Base-by-base conservation (phyloP, 53 echinoderm and acorn worm species). In the Apostichopus leukothele region DNA sequence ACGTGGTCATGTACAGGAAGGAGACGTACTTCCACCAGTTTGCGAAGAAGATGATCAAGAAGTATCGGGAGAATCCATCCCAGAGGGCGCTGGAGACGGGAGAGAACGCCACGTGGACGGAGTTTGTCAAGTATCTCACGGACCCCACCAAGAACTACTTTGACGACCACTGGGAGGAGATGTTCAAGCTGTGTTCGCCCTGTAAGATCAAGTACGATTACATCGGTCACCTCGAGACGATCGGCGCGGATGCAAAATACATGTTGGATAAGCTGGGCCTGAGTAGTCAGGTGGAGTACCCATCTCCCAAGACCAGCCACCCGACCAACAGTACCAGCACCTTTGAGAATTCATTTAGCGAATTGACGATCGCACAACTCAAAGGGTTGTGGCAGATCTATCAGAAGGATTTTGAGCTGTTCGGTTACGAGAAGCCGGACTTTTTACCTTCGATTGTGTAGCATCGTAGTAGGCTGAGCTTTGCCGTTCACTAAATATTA, bases 81-180 rank as follows among this genome's bases (percentile, higher is more conserved):
- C 18, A 74, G 53, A 75, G 83, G 53, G 96, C 95, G 52, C 90
- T 95, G 7, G 76, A 83, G 23, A 95, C 96, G 16, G 96, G 96
- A 0, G 96, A 96, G 83, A 93, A 93, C 59, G 92, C 95, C n/a
- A 95, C 95, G 1, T 96, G 96, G 96, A 75, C 83, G 19, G 98
- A 98, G 76, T 98, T 93, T 88, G 88, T 92, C 10, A 86, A 84
- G 23, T 98, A 94, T 86, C 71, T 98, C 71, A 95, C 95, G 8
- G 93, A 96, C 74, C 91, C 92, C 1, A 51, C 59, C 74, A 90
- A 92, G 59, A 83, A 87, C 3, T 54, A 76, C 22, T 94, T 92
- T 81, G 93, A 93, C 84, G 96, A 96, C 52, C 99, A 99, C 89
- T 99, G 99, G 99, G 91, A 93, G 83, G 95, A 94, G 83, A 96